These are phyloP conservation scores for Drosophila quadrilineata DNA, from an alignment of 1,140 invertebrate genomes.

Conservation along the genomic window DNA sequence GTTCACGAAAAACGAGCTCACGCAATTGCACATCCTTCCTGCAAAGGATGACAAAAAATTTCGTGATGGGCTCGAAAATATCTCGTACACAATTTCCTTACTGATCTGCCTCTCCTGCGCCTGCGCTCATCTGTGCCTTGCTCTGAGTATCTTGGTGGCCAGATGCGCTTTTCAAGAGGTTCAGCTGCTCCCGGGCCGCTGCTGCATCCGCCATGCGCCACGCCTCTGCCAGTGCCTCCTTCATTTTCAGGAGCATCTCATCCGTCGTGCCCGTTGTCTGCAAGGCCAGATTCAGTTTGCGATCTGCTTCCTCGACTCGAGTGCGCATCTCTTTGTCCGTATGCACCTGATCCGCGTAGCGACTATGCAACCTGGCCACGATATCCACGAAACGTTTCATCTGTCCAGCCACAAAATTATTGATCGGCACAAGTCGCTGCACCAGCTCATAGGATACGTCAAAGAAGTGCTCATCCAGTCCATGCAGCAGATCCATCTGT, in stretches of 20 bases:
- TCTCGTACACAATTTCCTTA: no score
- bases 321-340: not conserved
- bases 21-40: slow-evolving; percentile 16
- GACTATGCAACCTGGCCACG: slow-evolving; percentile 37
- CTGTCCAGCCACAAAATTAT: slow-evolving; percentile 28
- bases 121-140: no score
- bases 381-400: slow-evolving; percentile 54
- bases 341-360: slow-evolving; percentile 16
- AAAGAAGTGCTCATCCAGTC: slow-evolving; percentile 46
- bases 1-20: slow-evolving; percentile 71
- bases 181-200: slow-evolving; percentile 18
- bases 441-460: slow-evolving; percentile 32
- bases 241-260: slow-evolving; percentile 34
- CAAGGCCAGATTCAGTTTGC: slow-evolving; percentile 48
- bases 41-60: not conserved
- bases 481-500: slow-evolving; percentile 39
- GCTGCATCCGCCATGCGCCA: slow-evolving; percentile 48
- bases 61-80: no score
- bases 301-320: not conserved
- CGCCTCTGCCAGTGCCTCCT: slow-evolving; percentile 38
- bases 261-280: slow-evolving; percentile 25
- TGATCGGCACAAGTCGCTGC: slow-evolving; percentile 6
- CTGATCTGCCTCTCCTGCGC: no score
- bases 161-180: no score
- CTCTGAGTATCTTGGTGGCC: not conserved